A percentile compares a stretch with the other conserved stretches of the same genome.
phyloP scores from a whole-genome alignment of 2,888 invertebrate genomes.

The Calameuta idolon region DNA sequence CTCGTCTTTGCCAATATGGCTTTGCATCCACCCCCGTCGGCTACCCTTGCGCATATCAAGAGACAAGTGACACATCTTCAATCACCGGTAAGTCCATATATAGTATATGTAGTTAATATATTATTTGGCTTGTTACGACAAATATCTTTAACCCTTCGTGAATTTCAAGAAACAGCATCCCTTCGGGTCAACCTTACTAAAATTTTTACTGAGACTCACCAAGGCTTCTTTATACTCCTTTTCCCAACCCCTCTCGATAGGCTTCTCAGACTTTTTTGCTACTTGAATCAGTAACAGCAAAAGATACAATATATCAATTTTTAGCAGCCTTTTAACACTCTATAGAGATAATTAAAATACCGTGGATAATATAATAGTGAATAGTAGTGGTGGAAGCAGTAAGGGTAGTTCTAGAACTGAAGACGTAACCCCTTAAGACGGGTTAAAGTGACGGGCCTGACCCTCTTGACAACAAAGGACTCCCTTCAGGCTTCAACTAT shows the following conservation, averaged over 20 bases:
- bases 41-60: slow-evolving; percentile 87
- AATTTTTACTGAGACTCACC: neutral
- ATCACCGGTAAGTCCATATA: slow-evolving; percentile 49
- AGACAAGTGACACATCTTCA: slow-evolving; percentile 83
- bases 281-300: neutral
- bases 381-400: neutral
- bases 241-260: neutral
- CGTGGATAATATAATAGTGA: neutral
- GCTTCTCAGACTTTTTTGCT: neutral
- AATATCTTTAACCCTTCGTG: slow-evolving; percentile 15
- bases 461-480: slow-evolving; percentile 66
- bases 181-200: neutral
- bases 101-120: neutral
- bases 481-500: slow-evolving; percentile 57
- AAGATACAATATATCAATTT: neutral
- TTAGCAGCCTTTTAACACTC: neutral
- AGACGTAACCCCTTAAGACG: slow-evolving; percentile 55
- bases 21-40: slow-evolving; percentile 76
- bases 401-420: neutral
- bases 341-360: neutral
- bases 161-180: slow-evolving; percentile 3
- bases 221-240: neutral
- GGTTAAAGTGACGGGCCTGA: slow-evolving; percentile 63
- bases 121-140: slow-evolving; percentile 12
- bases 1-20: slow-evolving; percentile 92